Evolutionary conservation across 2,888 invertebrate species (phyloP).

Genomic region (Punctoribates punctum): DNA sequence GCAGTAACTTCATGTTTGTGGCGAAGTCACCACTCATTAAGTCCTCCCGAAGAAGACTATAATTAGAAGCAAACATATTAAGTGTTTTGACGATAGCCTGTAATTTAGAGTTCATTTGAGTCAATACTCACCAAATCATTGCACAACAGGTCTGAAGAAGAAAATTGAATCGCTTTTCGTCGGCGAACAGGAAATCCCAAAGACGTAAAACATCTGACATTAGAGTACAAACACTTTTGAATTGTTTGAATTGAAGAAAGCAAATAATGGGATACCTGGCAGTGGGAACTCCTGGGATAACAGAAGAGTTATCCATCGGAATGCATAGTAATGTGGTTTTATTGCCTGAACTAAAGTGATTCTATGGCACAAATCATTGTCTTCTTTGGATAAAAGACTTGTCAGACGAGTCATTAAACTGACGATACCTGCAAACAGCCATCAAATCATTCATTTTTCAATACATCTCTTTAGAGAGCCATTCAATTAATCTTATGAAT

Average conservation of each 20-base stretch:
- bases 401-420: constrained; percentile 80
- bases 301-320: constrained; percentile 92
- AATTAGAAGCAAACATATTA: constrained; percentile 44
- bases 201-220: constrained; percentile 78
- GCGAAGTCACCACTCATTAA: constrained; percentile 86
- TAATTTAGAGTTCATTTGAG: neutral
- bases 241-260: neutral
- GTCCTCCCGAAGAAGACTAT: constrained; percentile 74
- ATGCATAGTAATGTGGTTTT: constrained; percentile 92
- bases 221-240: neutral
- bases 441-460: neutral
- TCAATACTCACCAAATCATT: constrained; percentile 86
- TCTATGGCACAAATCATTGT: constrained; percentile 69
- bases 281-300: constrained; percentile 95
- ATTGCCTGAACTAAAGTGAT: constrained; percentile 74
- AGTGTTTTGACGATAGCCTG: neutral
- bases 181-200: constrained; percentile 95
- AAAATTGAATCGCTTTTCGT: constrained; percentile 81
- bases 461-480: neutral
- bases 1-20: constrained; percentile 85
- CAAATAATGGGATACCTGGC: constrained; percentile 60
- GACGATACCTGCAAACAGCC: constrained; percentile 58
- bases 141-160: constrained; percentile 90
- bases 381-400: constrained; percentile 69
- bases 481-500: too few relatives aligned